Percentiles rank a stretch among this genome's conserved stretches.
Conservation (phyloP, 2,888 invertebrate genomes). For the Eupithecia tripunctaria region DNA sequence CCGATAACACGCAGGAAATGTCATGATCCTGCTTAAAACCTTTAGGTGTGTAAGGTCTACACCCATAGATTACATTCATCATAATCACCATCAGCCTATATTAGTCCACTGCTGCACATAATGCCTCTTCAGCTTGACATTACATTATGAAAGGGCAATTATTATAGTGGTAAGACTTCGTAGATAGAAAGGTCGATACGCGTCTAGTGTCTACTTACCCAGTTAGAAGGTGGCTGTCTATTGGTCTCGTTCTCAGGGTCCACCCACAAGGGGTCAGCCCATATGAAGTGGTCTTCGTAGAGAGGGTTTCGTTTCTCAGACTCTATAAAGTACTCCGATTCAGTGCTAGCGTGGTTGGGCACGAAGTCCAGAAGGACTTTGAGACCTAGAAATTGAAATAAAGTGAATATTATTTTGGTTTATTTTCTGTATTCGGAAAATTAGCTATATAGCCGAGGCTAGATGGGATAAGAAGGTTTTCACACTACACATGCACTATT, state of each 20-base stretch:
- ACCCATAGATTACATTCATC: no score
- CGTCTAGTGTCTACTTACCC: slow-evolving; percentile 66
- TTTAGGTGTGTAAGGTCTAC: background rate
- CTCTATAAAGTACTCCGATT: slow-evolving; percentile 92
- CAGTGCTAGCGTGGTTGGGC: slow-evolving; percentile 88
- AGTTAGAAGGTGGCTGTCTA: slow-evolving; percentile 79
- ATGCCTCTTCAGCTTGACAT: background rate
- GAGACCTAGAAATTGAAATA: slow-evolving; percentile 57
- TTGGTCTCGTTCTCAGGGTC: slow-evolving; percentile 64
- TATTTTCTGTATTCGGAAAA: no score
- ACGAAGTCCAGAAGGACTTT: slow-evolving; percentile 87
- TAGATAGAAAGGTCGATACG: background rate
- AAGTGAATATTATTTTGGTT: background rate
- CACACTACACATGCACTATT: background rate
- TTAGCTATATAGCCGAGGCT: no score
- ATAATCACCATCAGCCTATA: no score
- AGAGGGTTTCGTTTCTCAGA: slow-evolving; percentile 86
- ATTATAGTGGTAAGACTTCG: background rate
- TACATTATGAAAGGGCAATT: background rate
- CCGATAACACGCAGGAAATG: no score
- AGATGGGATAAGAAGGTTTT: no score
- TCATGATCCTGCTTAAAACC: no score
- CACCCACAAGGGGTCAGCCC: slow-evolving; percentile 85
- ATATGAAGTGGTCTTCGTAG: slow-evolving; percentile 90
- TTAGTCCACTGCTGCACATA: no score